Evolutionary conservation across 2,113 vertebrate species (phyloP).

Genomic region (Rhegmatorhina hoffmannsi): DNA sequence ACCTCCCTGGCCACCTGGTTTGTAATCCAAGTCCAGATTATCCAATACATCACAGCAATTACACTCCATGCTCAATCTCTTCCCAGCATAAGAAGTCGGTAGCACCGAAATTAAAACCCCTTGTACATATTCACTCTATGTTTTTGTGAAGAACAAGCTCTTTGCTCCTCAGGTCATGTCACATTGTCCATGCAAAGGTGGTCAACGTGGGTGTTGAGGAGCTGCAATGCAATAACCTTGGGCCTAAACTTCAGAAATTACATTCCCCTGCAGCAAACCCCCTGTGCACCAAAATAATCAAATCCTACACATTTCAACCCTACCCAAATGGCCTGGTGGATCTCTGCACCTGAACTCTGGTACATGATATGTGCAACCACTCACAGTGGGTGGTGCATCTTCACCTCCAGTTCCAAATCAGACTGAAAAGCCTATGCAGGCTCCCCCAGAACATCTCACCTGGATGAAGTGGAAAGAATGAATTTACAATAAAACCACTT

Average conservation of each 20-base stretch:
- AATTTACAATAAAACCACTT: neutral
- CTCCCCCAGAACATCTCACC: neutral
- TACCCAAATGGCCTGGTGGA: neutral
- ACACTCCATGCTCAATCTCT: neutral
- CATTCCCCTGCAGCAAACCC: neutral
- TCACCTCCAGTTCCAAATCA: neutral
- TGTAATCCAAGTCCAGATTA: neutral
- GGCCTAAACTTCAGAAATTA: neutral
- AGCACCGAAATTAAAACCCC: neutral
- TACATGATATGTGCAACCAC: neutral
- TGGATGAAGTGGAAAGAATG: neutral
- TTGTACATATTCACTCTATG: neutral
- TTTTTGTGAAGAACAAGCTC: neutral
- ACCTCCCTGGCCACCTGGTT: neutral
- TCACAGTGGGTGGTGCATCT: neutral
- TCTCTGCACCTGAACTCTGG: neutral
- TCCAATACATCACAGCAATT: neutral
- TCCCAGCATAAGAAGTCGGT: neutral
- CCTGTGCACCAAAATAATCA: neutral
- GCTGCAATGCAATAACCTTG: neutral
- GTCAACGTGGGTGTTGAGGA: rapidly evolving
- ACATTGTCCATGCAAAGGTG: neutral
- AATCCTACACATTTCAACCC: neutral
- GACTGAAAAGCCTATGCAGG: neutral
- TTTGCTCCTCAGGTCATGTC: neutral